Conservation (phyloP, 2,797 vertebrate species). For the Pagetopsis macropterus region DNA sequence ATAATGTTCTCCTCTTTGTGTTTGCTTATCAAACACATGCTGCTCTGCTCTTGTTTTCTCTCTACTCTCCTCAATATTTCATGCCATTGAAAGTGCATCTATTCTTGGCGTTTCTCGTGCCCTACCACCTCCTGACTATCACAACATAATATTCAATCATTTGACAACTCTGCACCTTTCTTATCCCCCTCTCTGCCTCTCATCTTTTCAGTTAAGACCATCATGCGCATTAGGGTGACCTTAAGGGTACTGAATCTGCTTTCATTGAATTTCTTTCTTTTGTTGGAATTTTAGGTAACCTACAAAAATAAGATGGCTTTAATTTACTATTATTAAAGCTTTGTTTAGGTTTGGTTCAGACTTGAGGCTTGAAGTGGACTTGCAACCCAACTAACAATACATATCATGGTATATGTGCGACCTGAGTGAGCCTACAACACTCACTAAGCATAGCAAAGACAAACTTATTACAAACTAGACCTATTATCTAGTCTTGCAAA, state of each 20-base stretch:
- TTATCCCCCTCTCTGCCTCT: constrained; percentile 37
- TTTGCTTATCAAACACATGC: constrained; percentile 75
- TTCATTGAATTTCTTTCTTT: constrained; percentile 4
- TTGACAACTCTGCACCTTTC: constrained; percentile 52
- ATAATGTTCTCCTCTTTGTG: constrained; percentile 62
- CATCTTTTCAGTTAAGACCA: constrained; percentile 25
- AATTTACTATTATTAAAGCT: no score
- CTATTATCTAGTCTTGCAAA: neutral
- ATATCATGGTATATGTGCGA: neutral
- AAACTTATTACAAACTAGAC: no score
- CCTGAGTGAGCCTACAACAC: neutral
- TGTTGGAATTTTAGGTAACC: no score
- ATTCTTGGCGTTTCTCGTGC: constrained; percentile 69
- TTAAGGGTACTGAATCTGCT: neutral
- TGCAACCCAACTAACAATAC: no score
- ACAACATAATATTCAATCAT: constrained; percentile 75
- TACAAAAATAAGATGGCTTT: no score
- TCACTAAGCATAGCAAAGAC: neutral
- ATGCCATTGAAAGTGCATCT: constrained; percentile 78
- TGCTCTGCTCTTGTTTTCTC: constrained; percentile 69
- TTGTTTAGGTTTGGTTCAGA: no score
- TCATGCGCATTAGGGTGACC: constrained; percentile 34
- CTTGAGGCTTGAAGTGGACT: no score
- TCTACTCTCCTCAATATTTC: constrained; percentile 78
- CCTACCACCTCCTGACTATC: constrained; percentile 70